Evolutionary conservation across 2,888 invertebrate genomes (phyloP).

Genomic region (Lasioglossum malachurum): DNA sequence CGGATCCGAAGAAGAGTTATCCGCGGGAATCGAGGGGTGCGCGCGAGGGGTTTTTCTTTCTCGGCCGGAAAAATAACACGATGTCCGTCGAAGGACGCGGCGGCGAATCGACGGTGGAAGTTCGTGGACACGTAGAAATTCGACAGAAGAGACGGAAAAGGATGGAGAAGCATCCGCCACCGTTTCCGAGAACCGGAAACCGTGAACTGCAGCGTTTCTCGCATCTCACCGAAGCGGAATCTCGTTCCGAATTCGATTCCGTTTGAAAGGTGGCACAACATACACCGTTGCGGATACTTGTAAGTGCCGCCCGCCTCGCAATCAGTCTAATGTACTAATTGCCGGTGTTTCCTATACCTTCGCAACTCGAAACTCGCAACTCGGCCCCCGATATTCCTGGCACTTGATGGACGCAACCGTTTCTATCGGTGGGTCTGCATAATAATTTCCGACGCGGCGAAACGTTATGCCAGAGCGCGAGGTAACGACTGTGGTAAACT

Average conservation of each 20-base stretch:
- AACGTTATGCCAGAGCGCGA: neutral
- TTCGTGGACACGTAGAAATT: neutral
- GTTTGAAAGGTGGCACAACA: neutral
- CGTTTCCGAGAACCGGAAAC: neutral
- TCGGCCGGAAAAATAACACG: neutral
- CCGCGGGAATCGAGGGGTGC: neutral
- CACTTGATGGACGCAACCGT: slow-evolving; percentile 42
- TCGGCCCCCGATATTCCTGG: slow-evolving; percentile 15
- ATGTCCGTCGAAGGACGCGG: neutral
- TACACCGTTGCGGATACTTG: neutral
- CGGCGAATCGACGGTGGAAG: neutral
- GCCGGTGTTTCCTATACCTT: slow-evolving; percentile 5
- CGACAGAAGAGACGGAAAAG: neutral
- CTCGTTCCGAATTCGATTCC: neutral
- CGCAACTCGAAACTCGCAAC: neutral
- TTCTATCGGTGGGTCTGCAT: neutral
- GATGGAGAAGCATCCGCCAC: neutral
- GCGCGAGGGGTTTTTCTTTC: neutral
- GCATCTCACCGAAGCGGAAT: neutral
- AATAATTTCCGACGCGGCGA: neutral
- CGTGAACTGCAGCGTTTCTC: neutral
- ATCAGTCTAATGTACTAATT: slow-evolving; percentile 36
- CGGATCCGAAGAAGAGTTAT: neutral
- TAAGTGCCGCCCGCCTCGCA: slow-evolving; percentile 22
- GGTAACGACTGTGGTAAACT: neutral